Conservation (phyloP, 2,113 vertebrate species). For the Rhynchomys soricoides region DNA sequence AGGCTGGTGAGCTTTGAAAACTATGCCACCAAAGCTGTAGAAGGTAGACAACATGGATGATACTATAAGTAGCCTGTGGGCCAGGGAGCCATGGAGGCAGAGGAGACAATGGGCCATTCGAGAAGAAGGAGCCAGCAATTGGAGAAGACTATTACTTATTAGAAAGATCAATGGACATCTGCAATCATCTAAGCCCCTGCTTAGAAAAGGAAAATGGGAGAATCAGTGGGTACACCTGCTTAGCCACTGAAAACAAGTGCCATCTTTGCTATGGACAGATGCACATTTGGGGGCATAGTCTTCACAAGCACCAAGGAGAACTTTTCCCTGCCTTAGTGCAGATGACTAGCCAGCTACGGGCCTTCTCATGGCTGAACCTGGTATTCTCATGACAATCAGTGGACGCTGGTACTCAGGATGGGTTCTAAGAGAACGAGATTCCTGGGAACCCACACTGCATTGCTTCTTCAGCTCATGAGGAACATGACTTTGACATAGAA, state of each 20-base stretch:
- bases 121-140: background rate
- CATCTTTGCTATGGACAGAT: background rate
- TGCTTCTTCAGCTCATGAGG: slow-evolving; percentile 90
- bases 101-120: background rate
- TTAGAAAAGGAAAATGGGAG: background rate
- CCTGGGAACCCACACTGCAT: slow-evolving; percentile 89
- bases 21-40: background rate
- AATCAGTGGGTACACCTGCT: background rate
- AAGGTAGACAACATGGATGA: background rate
- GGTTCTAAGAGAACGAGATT: slow-evolving; percentile 90
- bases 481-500: slow-evolving; percentile 93
- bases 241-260: background rate
- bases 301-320: slow-evolving; percentile 82
- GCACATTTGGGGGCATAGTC: background rate
- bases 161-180: background rate
- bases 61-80: background rate
- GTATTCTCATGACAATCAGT: slow-evolving; percentile 88
- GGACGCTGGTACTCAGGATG: slow-evolving; percentile 86
- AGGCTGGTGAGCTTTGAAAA: background rate
- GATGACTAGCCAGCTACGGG: slow-evolving; percentile 89
- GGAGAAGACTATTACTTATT: background rate
- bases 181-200: too few species aligned
- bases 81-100: background rate
- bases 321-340: slow-evolving; percentile 93
- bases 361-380: slow-evolving; percentile 94